Base-by-base conservation (phyloP, 2,113 vertebrate genomes). In the Dasyurus viverrinus region DNA sequence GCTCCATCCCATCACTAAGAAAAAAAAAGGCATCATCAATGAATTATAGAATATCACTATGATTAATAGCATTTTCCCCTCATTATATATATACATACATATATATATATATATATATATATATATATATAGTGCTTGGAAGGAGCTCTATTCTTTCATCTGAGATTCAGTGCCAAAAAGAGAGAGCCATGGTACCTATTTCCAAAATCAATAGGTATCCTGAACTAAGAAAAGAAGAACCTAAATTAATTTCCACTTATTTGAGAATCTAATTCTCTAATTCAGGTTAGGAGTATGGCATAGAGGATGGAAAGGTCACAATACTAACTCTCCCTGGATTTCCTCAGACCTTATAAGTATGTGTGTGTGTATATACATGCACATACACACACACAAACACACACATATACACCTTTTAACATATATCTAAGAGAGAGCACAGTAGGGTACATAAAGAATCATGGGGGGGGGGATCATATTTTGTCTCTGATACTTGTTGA, bases 281-380 rank as follows among this genome's bases (percentile, higher is more conserved):
- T 19, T 84, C n/a, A 42, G 16, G 19, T 19, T 1, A 84, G 19
- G 19, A 84, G 7, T 84, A 1, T 84, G n/a, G n/a, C 68, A 84
- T 84, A 7, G 4, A 7, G 68, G n/a, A 42, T 42, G 7, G 16
- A 84, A n/a, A 84, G 19, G 7, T 84, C 36, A 84, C 68, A 84
- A 84, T 42, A 42, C 42, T 19, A 36, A 42, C 68, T n/a, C 36
- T 42, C 36, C 6, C 36, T 84, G 36, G 27, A 3, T 68, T 68
- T 11, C 57, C 27, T 68, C 30, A 68, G 10, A 68, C 60, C 60
- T 4, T 1, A 76, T 30, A 14, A 76, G 19, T 23, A 84, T 84
- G n/a, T 42, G 19, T 27, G 8, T 57, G 2, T 36, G 11, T 0
- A 2, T 14, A 22, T 19, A 22, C 6, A n/a, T 3, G 7, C n/a